These are phyloP conservation scores for Tenthredo distinguenda DNA, from an alignment of 2,888 invertebrate genomes.

Conservation along the genomic window DNA sequence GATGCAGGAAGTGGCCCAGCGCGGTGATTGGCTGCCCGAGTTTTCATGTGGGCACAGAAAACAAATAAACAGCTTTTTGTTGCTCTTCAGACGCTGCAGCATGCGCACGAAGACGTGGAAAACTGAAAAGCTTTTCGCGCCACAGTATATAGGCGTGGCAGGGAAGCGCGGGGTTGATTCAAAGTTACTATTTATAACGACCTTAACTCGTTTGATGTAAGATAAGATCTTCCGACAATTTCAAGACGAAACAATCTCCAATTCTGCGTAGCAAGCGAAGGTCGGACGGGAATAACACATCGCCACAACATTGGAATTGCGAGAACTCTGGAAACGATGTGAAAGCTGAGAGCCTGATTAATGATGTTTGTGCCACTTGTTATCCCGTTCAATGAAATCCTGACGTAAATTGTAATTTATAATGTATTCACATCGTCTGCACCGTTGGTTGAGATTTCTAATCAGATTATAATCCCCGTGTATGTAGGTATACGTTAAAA, in stretches of 20 bases:
- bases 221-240: neutral
- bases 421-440: conserved; percentile 22
- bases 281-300: conserved; percentile 20
- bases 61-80: neutral
- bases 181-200: neutral
- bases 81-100: neutral
- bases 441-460: neutral
- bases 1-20: neutral
- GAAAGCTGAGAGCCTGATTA: conserved; percentile 26
- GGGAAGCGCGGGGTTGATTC: neutral
- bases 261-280: neutral
- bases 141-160: neutral
- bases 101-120: neutral
- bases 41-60: neutral
- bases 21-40: neutral
- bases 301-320: neutral
- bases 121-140: neutral
- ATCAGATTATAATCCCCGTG: neutral
- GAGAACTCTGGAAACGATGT: neutral
- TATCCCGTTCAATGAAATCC: conserved; percentile 30
- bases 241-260: neutral
- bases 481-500: neutral
- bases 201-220: neutral
- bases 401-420: neutral
- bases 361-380: conserved; percentile 39